phyloP scores from a whole-genome alignment of 35 echinoderm and acorn worm species.

The Diadema setosum region DNA sequence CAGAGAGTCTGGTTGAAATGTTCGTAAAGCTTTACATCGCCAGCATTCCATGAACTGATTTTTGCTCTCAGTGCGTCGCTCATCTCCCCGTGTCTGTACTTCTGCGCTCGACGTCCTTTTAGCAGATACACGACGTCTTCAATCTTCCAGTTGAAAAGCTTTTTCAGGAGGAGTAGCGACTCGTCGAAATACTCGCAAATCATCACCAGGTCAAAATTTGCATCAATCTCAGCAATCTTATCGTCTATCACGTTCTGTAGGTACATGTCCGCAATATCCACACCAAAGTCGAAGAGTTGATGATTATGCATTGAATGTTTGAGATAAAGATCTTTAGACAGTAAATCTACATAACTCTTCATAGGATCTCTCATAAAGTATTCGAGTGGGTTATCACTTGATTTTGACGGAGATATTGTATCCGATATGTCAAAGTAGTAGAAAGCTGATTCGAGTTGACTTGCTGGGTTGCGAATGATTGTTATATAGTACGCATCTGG shows the following conservation, averaged over 20 bases:
- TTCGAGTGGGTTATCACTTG: background rate
- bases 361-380: background rate
- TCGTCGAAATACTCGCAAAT: background rate
- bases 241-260: background rate
- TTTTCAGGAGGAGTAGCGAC: background rate
- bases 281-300: background rate
- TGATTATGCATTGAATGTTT: background rate
- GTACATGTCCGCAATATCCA: constrained; percentile 6
- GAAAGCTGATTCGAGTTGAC: background rate
- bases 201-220: background rate
- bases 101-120: background rate
- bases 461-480: background rate
- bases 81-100: background rate
- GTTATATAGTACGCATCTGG: background rate
- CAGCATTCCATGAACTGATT: background rate
- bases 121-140: background rate
- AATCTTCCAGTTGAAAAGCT: background rate
- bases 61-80: background rate
- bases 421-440: no score
- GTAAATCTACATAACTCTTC: background rate
- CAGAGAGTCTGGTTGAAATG: background rate
- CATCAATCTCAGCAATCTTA: background rate
- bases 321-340: background rate
- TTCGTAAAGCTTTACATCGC: background rate
- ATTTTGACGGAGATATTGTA: no score